Percentiles rank a stretch among this genome's conserved stretches.
phyloP scores from a whole-genome alignment of 2,888 invertebrate species.

The Ypsolopha sequella region DNA sequence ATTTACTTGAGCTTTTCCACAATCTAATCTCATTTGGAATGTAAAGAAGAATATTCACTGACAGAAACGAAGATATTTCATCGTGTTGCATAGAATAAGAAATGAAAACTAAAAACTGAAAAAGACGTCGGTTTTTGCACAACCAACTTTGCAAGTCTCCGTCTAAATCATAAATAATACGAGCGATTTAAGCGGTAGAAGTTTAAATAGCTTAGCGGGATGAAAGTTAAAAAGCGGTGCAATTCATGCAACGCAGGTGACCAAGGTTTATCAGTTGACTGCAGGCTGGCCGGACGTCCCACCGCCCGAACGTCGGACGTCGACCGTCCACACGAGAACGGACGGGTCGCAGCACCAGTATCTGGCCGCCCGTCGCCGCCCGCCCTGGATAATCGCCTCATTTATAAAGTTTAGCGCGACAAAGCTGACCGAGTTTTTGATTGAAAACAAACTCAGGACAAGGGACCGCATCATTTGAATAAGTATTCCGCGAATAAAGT shows the following conservation, averaged over 20 bases:
- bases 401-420: slow-evolving; percentile 70
- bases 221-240: slow-evolving; percentile 67
- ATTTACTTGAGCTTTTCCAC: background rate
- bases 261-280: slow-evolving; percentile 59
- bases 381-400: slow-evolving; percentile 65
- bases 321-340: slow-evolving; percentile 3
- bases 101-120: background rate
- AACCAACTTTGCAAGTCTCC: slow-evolving; percentile 36
- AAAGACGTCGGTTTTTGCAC: background rate
- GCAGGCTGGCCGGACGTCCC: slow-evolving; percentile 29
- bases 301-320: slow-evolving; percentile 6
- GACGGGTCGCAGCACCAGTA: background rate
- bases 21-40: background rate
- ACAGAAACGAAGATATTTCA: background rate
- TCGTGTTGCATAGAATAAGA: background rate
- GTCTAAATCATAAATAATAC: slow-evolving; percentile 61
- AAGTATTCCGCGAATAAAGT: slow-evolving; percentile 71
- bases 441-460: slow-evolving; percentile 69
- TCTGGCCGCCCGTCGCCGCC: slow-evolving; percentile 32
- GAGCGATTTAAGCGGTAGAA: slow-evolving; percentile 55
- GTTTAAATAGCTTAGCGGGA: slow-evolving; percentile 58
- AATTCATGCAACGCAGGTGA: slow-evolving; percentile 68
- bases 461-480: slow-evolving; percentile 72
- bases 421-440: slow-evolving; percentile 70
- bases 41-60: background rate